A percentile compares a stretch with the other conserved stretches of the same genome.
phyloP scores from a whole-genome alignment of 2,888 invertebrate species.

The Anodontia alba region DNA sequence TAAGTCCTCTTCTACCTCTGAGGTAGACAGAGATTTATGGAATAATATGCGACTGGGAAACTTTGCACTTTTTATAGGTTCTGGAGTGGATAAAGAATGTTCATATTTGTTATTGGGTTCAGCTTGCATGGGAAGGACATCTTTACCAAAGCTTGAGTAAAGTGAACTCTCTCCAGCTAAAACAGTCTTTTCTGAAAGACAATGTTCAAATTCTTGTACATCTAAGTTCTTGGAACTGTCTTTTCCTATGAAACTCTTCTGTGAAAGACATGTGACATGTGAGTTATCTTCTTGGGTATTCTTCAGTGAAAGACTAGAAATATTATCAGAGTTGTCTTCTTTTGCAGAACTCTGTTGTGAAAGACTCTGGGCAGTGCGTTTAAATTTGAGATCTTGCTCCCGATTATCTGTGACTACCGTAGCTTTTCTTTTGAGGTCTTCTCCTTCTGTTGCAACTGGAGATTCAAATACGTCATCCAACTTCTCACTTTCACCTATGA shows the following conservation, averaged over 20 bases:
- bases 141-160: background rate
- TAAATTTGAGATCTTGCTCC: background rate
- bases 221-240: background rate
- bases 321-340: slow-evolving; percentile 19
- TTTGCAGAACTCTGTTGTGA: slow-evolving; percentile 28
- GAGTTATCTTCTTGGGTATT: background rate
- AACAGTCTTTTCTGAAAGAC: background rate
- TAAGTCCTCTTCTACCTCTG: slow-evolving; percentile 21
- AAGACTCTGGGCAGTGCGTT: slow-evolving; percentile 48
- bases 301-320: slow-evolving; percentile 45
- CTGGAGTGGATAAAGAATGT: background rate
- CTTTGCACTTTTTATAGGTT: background rate
- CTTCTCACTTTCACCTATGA: slow-evolving; percentile 59
- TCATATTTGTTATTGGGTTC: background rate
- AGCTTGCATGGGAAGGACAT: background rate
- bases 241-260: background rate
- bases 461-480: slow-evolving; percentile 4
- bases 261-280: background rate
- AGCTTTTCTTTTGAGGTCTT: background rate
- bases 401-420: background rate
- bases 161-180: background rate
- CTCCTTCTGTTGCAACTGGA: background rate
- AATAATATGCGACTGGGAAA: slow-evolving; percentile 1
- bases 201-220: background rate
- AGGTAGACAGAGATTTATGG: slow-evolving; percentile 29